These are phyloP conservation scores for Lissocephala sabroskyi DNA, from an alignment of 2,888 invertebrate species.

Conservation along the genomic window DNA sequence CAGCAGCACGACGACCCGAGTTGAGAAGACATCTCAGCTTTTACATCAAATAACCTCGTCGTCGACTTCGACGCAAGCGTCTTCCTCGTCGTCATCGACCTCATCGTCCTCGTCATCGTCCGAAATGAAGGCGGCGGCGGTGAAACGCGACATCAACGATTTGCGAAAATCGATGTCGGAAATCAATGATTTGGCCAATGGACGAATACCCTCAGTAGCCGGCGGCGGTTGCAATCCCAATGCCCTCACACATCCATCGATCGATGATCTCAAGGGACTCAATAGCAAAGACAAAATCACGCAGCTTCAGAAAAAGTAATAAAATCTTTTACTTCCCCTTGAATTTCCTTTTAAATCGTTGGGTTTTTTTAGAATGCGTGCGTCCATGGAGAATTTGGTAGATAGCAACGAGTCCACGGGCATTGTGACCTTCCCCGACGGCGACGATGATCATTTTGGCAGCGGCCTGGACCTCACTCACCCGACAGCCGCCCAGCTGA, in stretches of 20 bases:
- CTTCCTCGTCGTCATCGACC: slow-evolving; percentile 70
- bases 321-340: too few relatives aligned
- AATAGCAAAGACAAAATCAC: slow-evolving; percentile 66
- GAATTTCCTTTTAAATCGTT: too few relatives aligned
- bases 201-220: slow-evolving; percentile 49
- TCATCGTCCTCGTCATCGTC: slow-evolving; percentile 75
- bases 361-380: slow-evolving; percentile 78
- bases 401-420: slow-evolving; percentile 77
- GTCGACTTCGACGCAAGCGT: slow-evolving; percentile 70
- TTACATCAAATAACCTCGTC: slow-evolving; percentile 70
- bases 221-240: slow-evolving; percentile 24
- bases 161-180: slow-evolving; percentile 87
- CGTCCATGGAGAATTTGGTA: slow-evolving; percentile 85
- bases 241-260: slow-evolving; percentile 54
- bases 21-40: slow-evolving; percentile 71
- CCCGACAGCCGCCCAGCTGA: slow-evolving; percentile 68
- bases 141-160: slow-evolving; percentile 82
- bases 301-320: slow-evolving; percentile 67
- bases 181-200: slow-evolving; percentile 81
- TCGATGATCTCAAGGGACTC: slow-evolving; percentile 67
- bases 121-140: slow-evolving; percentile 86
- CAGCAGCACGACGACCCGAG: slow-evolving; percentile 71
- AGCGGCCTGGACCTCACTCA: slow-evolving; percentile 66
- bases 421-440: slow-evolving; percentile 86
- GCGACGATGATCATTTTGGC: slow-evolving; percentile 75